Evolutionary conservation across 2,113 vertebrate genomes (phyloP).

Genomic region (Pholis gunnellus): DNA sequence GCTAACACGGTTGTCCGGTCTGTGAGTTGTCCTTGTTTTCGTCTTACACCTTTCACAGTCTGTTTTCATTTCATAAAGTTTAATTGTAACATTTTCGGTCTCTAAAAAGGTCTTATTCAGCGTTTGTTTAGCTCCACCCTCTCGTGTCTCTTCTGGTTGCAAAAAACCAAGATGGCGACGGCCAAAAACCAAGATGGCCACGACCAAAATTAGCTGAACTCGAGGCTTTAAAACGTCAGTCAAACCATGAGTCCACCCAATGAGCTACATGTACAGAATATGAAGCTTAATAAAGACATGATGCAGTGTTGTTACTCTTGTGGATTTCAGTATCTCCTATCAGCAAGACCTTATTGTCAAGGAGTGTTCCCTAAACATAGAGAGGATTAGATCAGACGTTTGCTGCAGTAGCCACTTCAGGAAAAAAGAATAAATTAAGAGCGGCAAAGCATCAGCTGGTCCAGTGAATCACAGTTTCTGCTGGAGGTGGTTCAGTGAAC

Average conservation of each 20-base stretch:
- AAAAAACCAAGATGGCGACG: too few relatives aligned
- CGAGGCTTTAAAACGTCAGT: too few relatives aligned
- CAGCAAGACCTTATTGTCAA: neutral
- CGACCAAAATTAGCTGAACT: too few relatives aligned
- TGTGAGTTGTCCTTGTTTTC: too few relatives aligned
- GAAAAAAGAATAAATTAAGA: constrained; percentile 33
- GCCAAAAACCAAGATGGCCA: too few relatives aligned
- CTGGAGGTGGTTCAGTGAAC: constrained; percentile 43
- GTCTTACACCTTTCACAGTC: neutral
- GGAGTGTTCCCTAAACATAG: neutral
- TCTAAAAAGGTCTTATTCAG: neutral
- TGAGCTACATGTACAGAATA: neutral
- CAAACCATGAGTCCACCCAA: neutral
- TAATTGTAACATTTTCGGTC: too few relatives aligned
- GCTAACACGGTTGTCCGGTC: too few relatives aligned
- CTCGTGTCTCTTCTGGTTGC: neutral
- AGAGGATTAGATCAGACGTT: constrained; percentile 1
- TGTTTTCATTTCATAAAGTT: too few relatives aligned
- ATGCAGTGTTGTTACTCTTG: neutral
- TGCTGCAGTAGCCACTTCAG: constrained; percentile 1
- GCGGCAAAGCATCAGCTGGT: constrained; percentile 50
- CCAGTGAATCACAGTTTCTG: constrained; percentile 40
- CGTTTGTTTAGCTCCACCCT: neutral
- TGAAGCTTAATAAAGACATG: neutral
- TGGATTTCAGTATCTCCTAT: neutral